phyloP scores from a whole-genome alignment of 2,113 vertebrate genomes.

The Gavialis gangeticus region DNA sequence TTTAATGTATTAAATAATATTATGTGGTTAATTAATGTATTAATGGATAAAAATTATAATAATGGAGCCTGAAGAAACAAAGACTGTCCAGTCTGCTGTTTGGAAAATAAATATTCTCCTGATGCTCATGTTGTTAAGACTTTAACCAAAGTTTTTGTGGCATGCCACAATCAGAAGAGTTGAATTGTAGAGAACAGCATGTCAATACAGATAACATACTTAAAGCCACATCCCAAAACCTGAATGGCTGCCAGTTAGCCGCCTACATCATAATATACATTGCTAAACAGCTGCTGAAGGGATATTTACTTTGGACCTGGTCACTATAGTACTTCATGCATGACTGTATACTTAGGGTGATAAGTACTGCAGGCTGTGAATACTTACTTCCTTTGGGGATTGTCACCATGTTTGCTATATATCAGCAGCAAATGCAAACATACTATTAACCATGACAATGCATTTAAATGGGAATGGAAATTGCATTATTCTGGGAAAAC shows the following conservation, averaged over 20 bases:
- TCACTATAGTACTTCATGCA: neutral
- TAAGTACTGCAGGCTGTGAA: neutral
- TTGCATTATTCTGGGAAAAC: neutral
- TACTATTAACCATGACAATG: neutral
- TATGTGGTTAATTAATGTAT: neutral
- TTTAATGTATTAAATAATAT: neutral
- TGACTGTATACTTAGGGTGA: neutral
- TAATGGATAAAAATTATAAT: neutral
- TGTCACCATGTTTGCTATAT: neutral
- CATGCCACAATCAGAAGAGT: neutral
- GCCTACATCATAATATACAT: neutral
- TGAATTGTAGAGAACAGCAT: neutral
- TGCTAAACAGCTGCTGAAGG: neutral
- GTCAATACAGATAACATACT: neutral
- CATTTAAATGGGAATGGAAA: neutral
- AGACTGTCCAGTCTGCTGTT: neutral
- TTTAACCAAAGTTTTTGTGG: neutral
- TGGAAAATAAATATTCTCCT: neutral
- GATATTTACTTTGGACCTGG: slow-evolving; percentile 10
- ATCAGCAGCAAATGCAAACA: neutral
- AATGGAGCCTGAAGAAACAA: neutral
- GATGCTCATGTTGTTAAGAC: neutral
- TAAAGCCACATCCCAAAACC: neutral
- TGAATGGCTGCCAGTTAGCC: neutral
- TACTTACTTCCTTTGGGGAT: neutral